Evolutionary conservation across 2,113 vertebrate genomes (phyloP).

Genomic region (Hydrochoerus hydrochaeris): DNA sequence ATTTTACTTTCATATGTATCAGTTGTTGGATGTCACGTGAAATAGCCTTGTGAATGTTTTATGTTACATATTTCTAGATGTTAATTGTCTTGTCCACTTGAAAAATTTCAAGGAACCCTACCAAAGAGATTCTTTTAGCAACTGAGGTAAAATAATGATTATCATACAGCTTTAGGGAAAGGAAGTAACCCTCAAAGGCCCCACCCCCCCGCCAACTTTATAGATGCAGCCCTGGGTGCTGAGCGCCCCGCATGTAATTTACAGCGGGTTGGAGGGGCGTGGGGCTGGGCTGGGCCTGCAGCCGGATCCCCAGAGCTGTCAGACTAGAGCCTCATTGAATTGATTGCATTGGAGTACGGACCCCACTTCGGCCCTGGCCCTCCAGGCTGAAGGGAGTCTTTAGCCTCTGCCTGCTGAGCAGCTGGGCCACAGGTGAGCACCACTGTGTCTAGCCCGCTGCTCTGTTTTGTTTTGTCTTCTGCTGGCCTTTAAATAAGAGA

Average conservation of each 20-base stretch:
- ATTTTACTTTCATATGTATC: not conserved
- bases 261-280: not conserved
- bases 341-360: too few relatives aligned
- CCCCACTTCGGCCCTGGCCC: too few relatives aligned
- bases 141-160: not conserved
- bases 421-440: too few relatives aligned
- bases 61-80: slow-evolving; percentile 27
- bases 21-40: slow-evolving; percentile 14
- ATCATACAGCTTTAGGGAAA: not conserved
- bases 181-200: not conserved
- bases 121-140: not conserved
- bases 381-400: not conserved
- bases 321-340: not conserved
- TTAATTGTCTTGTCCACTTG: not conserved
- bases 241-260: not conserved
- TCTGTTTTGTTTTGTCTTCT: not conserved
- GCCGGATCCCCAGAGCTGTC: not conserved
- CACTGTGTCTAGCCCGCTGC: not conserved
- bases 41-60: slow-evolving; percentile 2
- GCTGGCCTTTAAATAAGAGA: not conserved
- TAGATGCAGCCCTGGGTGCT: not conserved
- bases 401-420: not conserved
- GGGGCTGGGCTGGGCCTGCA: not conserved
- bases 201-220: not conserved
- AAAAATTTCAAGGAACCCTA: not conserved